Evolutionary conservation across 2,888 invertebrate species (phyloP).

Genomic region (Chymomyza fuscimana): DNA sequence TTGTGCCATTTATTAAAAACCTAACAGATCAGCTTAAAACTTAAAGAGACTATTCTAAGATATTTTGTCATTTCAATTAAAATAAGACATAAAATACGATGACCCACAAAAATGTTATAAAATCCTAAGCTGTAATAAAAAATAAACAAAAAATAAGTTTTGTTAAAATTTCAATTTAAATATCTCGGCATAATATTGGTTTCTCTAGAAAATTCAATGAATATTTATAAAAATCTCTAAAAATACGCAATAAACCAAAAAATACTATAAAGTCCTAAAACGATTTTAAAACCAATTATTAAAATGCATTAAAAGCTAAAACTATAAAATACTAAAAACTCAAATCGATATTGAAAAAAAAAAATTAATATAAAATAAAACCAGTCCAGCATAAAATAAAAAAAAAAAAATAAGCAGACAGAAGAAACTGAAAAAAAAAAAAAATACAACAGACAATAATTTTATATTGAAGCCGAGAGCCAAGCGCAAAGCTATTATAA

Average conservation of each 20-base stretch:
- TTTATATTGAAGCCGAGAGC: neutral
- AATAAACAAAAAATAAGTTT: neutral
- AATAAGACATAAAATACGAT: neutral
- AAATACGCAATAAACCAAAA: neutral
- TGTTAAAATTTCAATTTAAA: neutral
- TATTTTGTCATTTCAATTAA: no score
- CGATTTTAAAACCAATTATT: neutral
- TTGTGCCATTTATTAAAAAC: no score
- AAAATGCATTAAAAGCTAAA: neutral
- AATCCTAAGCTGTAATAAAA: neutral
- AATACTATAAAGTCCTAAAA: conserved; percentile 1
- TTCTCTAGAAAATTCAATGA: neutral
- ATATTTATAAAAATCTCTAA: neutral
- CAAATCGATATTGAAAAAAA: neutral
- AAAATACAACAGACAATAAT: conserved; percentile 31
- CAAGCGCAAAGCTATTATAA: conserved; percentile 15
- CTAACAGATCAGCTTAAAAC: no score
- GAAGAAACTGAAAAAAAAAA: conserved; percentile 24
- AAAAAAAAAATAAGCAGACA: conserved; percentile 7
- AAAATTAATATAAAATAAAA: conserved; percentile 25
- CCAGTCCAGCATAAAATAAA: conserved; percentile 12
- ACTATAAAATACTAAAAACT: neutral
- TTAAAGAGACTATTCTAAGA: no score
- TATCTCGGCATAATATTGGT: neutral
- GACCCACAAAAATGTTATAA: neutral